Evolutionary conservation across 2,113 vertebrate species (phyloP), one percentile per base, ranked within the genome.

Genomic region (Anguilla rostrata): DNA sequence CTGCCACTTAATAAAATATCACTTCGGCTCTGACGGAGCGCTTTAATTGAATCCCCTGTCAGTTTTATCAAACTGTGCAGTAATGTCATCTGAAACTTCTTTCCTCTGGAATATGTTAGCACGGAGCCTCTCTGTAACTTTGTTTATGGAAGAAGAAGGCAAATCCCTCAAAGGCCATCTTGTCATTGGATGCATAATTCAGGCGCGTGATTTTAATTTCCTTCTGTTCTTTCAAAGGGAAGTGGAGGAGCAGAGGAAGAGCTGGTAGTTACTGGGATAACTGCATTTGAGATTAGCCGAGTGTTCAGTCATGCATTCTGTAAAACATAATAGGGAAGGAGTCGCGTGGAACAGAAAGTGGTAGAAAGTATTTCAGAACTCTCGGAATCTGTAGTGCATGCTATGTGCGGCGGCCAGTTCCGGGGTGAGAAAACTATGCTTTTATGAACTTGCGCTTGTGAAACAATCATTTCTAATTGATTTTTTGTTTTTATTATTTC

Each of bases 41-140:
- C 94, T 94, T 95, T 96, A 96, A 96, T 96, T 96, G 95, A 96
- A 94, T 96, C 95, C 95, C 95, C 94, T 95, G 95, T 96, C 95
- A 96, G 94, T 96, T 96, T 96, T 96, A 96, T 95, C 94, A 95
- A 95, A 96, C 95, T 95, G 94, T 93, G 94, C 92, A 94, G 95
- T 96, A 95, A 94, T 92, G 86, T 93, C 91, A 85, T 95, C 94
- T 95, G 94, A 95, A 95, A 95, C 92, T 94, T 94, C 94, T 91
- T 82, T 85, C 87, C 86, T 92, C 93, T 91, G 89, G 93, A 95
- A 95, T 95, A 92, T 86, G 90, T 91, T 91, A 94, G 91, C 92
- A 93, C 92, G 89, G 87, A 87, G 92, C 90, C 90, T 89, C 83
- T 93, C 88, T 87, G 89, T 90, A 92, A 94, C 92, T 90, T 89